Base-by-base conservation (phyloP, 2,113 vertebrate species). In the Rhea americana region DNA sequence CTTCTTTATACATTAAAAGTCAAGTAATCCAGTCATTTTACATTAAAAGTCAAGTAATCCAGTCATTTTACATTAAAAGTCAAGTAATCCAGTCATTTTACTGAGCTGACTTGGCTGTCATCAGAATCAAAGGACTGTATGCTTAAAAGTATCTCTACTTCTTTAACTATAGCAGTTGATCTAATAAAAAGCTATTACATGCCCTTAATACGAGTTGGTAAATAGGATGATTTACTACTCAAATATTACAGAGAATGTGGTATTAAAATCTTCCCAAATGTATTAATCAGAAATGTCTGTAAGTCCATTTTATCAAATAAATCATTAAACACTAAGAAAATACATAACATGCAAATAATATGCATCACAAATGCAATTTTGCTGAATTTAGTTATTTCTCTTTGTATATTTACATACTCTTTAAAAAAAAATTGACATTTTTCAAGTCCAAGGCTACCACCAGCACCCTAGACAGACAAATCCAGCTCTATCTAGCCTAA, bases 401-500 rank as follows among this genome's bases (percentile, higher is more conserved):
- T 77, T 55, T 30, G 7, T 62, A 39, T 24, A 28, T 26, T 77
- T 71, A 6, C 13, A 26, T 35, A 25, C 25, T 62, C 13, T 65
- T 88, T 39, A 45, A n/a, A 21, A 93, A 53, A 16, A 73, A 26
- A 30, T 17, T 56, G 9, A 72, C 39, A 32, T 50, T 76, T 62
- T 73, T 47, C n/a, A 72, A 76, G 48, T 24, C n/a, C 28, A 87
- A 82, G 13, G 13, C 58, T 41, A 66, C 32, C n/a, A 53, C 19
- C 53, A n/a, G 50, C 82, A 87, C 66, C 37, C 39, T 94, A 66
- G 32, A 9, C 50, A 87, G 72, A 79, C 45, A 94, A 94, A 86
- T 25, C 5, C 4, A 59, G 48, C 26, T 70, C n/a, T 11, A 62
- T 13, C 7, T 14, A 71, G 19, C 70, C 50, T 47, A 87, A 68